Evolutionary conservation across 2,113 vertebrate genomes (phyloP).

Genomic region (Rhinoderma darwinii): DNA sequence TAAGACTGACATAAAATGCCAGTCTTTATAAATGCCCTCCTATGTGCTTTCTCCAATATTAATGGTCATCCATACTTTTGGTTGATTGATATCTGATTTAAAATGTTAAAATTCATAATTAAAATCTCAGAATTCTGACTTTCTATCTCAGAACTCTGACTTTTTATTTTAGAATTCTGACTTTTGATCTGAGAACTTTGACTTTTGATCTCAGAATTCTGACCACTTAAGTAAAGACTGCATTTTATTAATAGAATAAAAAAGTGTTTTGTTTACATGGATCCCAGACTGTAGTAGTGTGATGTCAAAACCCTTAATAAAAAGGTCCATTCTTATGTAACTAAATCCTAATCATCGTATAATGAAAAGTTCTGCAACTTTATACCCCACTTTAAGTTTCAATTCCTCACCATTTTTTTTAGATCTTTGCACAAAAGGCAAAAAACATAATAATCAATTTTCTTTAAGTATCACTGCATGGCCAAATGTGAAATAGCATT

Average conservation of each 20-base stretch:
- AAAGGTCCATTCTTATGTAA: no score
- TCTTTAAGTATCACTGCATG: background rate
- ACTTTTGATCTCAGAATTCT: background rate
- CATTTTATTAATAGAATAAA: no score
- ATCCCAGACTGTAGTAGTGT: background rate
- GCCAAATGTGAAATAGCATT: conserved; percentile 11
- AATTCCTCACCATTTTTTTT: background rate
- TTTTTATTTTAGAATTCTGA: background rate
- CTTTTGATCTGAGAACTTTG: background rate
- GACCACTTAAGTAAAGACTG: no score
- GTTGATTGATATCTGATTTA: no score
- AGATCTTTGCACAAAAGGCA: background rate
- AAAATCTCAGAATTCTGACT: background rate
- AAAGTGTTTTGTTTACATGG: no score
- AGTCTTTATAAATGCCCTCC: no score
- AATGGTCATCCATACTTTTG: background rate
- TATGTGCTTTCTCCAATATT: no score
- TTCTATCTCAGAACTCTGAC: no score
- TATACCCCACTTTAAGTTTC: background rate
- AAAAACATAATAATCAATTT: background rate
- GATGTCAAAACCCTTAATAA: background rate
- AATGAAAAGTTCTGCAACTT: background rate
- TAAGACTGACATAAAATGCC: no score
- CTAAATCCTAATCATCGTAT: background rate
- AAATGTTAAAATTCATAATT: no score